Evolutionary conservation across 2,113 vertebrate species (phyloP).

Genomic region (Asarcornis scutulata): DNA sequence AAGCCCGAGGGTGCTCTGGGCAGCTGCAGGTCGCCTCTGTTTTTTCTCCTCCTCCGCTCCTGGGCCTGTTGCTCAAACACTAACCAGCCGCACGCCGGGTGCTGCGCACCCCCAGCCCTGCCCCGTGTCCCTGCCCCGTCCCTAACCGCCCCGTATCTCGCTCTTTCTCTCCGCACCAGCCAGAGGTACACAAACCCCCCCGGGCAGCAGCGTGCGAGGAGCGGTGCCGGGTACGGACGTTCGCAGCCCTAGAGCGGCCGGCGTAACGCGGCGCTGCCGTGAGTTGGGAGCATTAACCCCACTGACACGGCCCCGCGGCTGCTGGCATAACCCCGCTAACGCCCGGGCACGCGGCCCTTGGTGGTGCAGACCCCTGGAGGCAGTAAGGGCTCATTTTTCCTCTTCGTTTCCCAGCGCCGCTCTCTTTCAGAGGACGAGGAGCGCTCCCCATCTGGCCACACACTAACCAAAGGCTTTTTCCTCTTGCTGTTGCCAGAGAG

Average conservation of each 20-base stretch:
- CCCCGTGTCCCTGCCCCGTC: not conserved
- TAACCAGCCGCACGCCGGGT: not conserved
- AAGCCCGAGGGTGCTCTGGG: not conserved
- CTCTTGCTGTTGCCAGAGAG: rapidly evolving
- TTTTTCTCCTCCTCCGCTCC: not conserved
- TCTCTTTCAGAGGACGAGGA: not conserved
- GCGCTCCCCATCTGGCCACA: not conserved
- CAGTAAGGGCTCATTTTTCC: not conserved
- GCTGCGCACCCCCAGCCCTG: not conserved
- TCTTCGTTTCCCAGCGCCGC: not conserved
- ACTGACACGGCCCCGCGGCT: not conserved
- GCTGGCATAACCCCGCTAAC: slow-evolving; percentile 7
- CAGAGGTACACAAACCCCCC: not conserved
- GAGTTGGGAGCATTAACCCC: slow-evolving; percentile 58
- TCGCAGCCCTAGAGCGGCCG: not conserved
- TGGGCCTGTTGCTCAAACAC: not conserved
- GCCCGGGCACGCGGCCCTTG: not conserved
- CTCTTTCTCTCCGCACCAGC: slow-evolving; percentile 43
- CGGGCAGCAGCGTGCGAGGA: slow-evolving; percentile 37
- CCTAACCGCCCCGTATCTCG: not conserved
- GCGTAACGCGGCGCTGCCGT: slow-evolving; percentile 30
- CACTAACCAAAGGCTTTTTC: not conserved
- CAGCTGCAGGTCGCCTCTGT: not conserved
- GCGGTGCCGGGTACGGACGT: slow-evolving; percentile 49
- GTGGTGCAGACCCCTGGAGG: rapidly evolving